These are phyloP conservation scores for Craterocephalus amniculus DNA, from an alignment of 2,797 vertebrate species.

Conservation along the genomic window DNA sequence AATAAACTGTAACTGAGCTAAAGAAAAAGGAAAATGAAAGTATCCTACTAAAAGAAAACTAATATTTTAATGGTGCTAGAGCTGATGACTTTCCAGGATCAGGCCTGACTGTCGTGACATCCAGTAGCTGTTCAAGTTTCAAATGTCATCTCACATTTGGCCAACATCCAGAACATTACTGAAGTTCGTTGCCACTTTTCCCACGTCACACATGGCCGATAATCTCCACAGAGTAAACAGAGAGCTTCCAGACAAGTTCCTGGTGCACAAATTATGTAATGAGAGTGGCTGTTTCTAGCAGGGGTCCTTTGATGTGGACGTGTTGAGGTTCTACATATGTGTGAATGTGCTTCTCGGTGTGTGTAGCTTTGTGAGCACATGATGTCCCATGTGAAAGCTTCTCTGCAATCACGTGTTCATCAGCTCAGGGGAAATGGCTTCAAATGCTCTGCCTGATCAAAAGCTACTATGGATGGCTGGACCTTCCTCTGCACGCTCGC, in stretches of 20 bases:
- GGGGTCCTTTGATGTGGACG: slow-evolving; percentile 47
- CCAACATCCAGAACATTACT: background rate
- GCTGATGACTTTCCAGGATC: slow-evolving; percentile 1
- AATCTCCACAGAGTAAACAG: slow-evolving; percentile 50
- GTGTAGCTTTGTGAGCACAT: slow-evolving; percentile 53
- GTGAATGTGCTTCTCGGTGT: slow-evolving; percentile 31
- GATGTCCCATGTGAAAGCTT: slow-evolving; percentile 57
- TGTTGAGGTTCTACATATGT: slow-evolving; percentile 16
- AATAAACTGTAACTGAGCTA: no score
- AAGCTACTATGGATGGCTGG: slow-evolving; percentile 37
- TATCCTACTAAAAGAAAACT: background rate
- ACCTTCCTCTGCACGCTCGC: slow-evolving; percentile 19
- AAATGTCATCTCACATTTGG: background rate
- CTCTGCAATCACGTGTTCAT: slow-evolving; percentile 53
- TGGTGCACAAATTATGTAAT: slow-evolving; percentile 41
- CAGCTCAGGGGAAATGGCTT: slow-evolving; percentile 41
- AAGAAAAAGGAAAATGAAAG: background rate
- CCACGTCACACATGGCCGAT: slow-evolving; percentile 23
- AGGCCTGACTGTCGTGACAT: background rate
- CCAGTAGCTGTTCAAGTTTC: background rate
- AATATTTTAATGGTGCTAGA: background rate
- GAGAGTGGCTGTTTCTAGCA: slow-evolving; percentile 19
- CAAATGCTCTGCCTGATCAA: slow-evolving; percentile 43
- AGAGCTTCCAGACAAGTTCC: slow-evolving; percentile 36
- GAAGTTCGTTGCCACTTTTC: slow-evolving; percentile 9